Evolutionary conservation across 2,888 invertebrate genomes (phyloP), one percentile per base, ranked within the genome.

Genomic region (Gari tellinella): DNA sequence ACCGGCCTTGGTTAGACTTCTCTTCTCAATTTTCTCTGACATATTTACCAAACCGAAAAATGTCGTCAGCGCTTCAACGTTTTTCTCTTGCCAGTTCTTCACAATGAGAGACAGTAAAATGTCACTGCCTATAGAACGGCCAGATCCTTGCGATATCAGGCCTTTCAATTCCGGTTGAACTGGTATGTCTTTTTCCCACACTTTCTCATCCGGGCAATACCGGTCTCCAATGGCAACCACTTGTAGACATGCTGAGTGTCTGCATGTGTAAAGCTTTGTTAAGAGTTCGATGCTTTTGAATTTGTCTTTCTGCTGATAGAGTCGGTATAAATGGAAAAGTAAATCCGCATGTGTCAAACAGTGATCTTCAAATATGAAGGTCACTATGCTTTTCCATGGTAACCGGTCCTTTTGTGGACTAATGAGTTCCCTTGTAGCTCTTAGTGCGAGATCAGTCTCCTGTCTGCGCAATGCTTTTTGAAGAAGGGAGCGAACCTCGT

Each of bases 331-430:
- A 4, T 19, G 23, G 38, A 52, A 43, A 26, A 66, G 56, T 8
- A 62, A 48, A 1, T 37, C 31, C 25, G 62, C 61, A 26, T 72
- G 53, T 37, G 57, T 72, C 14, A 72, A 41, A 57, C 72, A 72
- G 25, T 72, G 72, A 40, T 72, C 72, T 48, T 72, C 72, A 53
- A 72, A 72, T 41, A 67, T 67, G 48, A 72, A 72, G 10, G 62
- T 72, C 17, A 72, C 57, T 26, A 72, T 51, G 21, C 62, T 66
- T 25, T 66, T 62, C 66, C 62, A 72, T 51, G 66, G 66, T 10
- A 66, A 43, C 53, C 66, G 72, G 51, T 61, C 66, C 43, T 72
- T 72, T 12, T 58, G 51, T 15, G 51, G 45, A 15, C 52, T 41
- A 37, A 72, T 45, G 4, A 72, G 62, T n/a, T 72, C 72, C 25